A percentile compares a stretch with the other conserved stretches of the same genome.
phyloP scores from a whole-genome alignment of 2,888 invertebrate species.

The Steromphala cineraria region DNA sequence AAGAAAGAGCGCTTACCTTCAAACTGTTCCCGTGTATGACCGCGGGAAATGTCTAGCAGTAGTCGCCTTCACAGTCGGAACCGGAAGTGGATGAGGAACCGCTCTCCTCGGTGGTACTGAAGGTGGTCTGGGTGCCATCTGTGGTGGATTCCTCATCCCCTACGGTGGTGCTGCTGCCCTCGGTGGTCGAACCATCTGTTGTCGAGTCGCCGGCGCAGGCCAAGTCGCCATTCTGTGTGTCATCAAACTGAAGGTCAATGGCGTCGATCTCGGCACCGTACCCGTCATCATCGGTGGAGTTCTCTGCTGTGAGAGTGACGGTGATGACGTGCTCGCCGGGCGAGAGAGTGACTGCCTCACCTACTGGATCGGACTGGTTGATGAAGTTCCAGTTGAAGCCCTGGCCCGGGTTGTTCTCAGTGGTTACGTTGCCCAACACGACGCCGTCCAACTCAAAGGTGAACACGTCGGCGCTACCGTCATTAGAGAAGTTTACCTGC shows the following conservation, averaged over 20 bases:
- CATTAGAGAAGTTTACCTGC: not conserved
- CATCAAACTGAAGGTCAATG: not conserved
- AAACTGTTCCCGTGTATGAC: not conserved
- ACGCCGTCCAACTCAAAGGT: not conserved
- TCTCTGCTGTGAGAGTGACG: not conserved
- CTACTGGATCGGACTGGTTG: not conserved
- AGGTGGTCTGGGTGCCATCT: not conserved
- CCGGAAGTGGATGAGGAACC: not conserved
- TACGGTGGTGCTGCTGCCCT: not conserved
- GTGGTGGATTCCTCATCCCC: not conserved
- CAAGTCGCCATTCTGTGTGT: not conserved
- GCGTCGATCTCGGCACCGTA: slow-evolving; percentile 3
- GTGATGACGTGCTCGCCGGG: not conserved
- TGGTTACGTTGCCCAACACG: not conserved
- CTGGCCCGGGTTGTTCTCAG: too few relatives aligned
- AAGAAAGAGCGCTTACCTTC: not conserved
- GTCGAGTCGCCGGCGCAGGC: not conserved
- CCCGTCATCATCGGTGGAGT: not conserved
- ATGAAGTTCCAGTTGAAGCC: not conserved
- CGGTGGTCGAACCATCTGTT: not conserved
- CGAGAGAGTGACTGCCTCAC: not conserved
- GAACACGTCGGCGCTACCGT: not conserved
- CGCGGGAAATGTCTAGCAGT: not conserved
- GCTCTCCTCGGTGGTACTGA: too few relatives aligned
- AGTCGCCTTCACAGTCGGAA: not conserved